Base-by-base conservation (phyloP, 2,113 vertebrate species). In the Sylvia atricapilla region DNA sequence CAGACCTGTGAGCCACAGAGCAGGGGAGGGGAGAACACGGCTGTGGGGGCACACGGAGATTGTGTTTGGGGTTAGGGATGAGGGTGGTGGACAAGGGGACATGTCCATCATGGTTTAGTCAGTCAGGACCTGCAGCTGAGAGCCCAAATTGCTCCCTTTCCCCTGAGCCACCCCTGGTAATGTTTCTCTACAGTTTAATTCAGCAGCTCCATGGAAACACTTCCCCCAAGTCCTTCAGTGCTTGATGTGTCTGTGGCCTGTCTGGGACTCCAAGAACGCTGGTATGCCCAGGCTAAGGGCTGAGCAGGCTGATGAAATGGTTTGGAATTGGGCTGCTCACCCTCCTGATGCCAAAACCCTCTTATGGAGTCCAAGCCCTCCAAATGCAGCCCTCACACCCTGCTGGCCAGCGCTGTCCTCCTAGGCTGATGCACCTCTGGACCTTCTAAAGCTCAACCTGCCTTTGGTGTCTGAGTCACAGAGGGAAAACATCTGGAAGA, bases 31-130 rank as follows among this genome's bases (percentile, higher is more conserved):
- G 76, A 69, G 46, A 49, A 37, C 1, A 2, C 3, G 59, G 22
- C 24, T 28, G 7, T 6, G 23, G 28, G 68, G 31, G 16, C 22
- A 44, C 0, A 0, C 0, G 1, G 37, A 53, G 28, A 18, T 30
- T 25, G 15, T 16, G 7, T 22, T 19, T 66, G 56, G 53, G 52
- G 10, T 69, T 58, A n/a, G 47, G 62, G 14, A 8, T 39, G 21
- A 73, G 39, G 39, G 17, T 33, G 41, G 6, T 55, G 68, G 25
- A 35, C 43, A 58, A 15, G 58, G 24, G 10, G n/a, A 84, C 13
- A 3, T 33, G n/a, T 7, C 15, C 30, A 23, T 23, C 30, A 10
- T 7, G 16, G 23, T 53, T 77, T 69, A 46, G 15, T 37, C 72
- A 47, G 58, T 47, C 49, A 87, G 55, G 24, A 77, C 31, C 31